Evolutionary conservation across 1,140 invertebrate species (phyloP).

Genomic region (Drosophila aff.): DNA sequence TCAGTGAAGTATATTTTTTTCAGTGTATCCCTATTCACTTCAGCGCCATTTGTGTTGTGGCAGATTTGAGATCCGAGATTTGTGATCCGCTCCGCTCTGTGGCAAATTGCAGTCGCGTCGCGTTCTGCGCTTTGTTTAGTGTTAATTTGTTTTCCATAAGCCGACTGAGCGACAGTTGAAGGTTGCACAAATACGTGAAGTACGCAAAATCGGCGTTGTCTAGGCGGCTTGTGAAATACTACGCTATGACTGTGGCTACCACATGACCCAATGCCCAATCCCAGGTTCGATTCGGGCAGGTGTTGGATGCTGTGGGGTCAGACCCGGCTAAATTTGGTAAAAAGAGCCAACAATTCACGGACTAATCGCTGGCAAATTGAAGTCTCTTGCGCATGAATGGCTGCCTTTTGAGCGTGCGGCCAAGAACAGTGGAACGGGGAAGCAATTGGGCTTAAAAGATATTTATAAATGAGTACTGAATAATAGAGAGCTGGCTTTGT

Average conservation of each 20-base stretch:
- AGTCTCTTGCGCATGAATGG: slow-evolving; percentile 56
- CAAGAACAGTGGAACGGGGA: slow-evolving; percentile 58
- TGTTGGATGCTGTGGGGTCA: slow-evolving; percentile 32
- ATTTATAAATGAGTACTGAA: slow-evolving; percentile 26
- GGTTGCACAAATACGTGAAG: slow-evolving; percentile 69
- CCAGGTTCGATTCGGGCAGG: slow-evolving; percentile 19
- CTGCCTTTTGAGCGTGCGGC: slow-evolving; percentile 57
- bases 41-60: slow-evolving; percentile 37
- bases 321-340: slow-evolving; percentile 6
- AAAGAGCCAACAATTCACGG: slow-evolving; percentile 17
- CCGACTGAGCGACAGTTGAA: slow-evolving; percentile 68
- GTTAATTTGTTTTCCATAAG: slow-evolving; percentile 74
- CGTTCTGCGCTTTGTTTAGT: slow-evolving; percentile 65
- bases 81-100: slow-evolving; percentile 61
- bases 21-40: slow-evolving; percentile 38
- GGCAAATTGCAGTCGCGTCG: slow-evolving; percentile 75
- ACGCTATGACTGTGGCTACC: slow-evolving; percentile 7
- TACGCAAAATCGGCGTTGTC: slow-evolving; percentile 64
- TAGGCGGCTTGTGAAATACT: slow-evolving; percentile 38
- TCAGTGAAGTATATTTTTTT: too few species aligned
- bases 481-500: slow-evolving; percentile 51
- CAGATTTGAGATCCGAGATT: slow-evolving; percentile 45
- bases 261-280: slow-evolving; percentile 4
- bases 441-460: slow-evolving; percentile 58
- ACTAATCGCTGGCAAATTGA: slow-evolving; percentile 64